Percentiles rank a stretch among this genome's conserved stretches.
These are phyloP conservation scores for Cosmopolites sordidus DNA, from an alignment of 2,888 invertebrate genomes.

Conservation along the genomic window DNA sequence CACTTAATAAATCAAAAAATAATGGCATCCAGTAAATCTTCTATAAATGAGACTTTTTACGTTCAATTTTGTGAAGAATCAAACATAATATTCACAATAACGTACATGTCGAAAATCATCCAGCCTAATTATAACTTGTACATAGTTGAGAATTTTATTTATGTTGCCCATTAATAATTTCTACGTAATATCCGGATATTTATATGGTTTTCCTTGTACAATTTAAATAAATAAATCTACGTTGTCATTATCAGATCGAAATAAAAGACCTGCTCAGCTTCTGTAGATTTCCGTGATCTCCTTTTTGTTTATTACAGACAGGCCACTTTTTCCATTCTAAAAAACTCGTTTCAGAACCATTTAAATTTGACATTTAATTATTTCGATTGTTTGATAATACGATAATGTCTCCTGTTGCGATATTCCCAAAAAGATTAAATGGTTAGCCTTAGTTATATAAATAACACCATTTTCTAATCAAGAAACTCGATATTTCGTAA, in stretches of 20 bases:
- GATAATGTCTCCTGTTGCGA: slow-evolving; percentile 8
- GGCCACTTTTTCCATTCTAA: slow-evolving; percentile 11
- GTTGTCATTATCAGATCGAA: slow-evolving; percentile 10
- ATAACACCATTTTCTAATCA: slow-evolving; percentile 7
- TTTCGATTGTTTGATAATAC: slow-evolving; percentile 17
- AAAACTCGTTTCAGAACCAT: slow-evolving; percentile 17
- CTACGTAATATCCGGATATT: not conserved
- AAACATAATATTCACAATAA: too few species aligned
- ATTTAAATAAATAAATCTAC: slow-evolving; percentile 15
- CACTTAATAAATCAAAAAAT: too few species aligned
- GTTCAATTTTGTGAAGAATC: too few species aligned
- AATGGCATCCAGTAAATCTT: too few species aligned
- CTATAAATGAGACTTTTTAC: too few species aligned
- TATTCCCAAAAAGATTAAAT: slow-evolving; percentile 11
- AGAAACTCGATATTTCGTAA: slow-evolving; percentile 3
- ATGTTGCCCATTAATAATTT: not conserved
- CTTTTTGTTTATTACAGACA: slow-evolving; percentile 13
- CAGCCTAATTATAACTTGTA: too few species aligned
- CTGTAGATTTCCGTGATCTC: slow-evolving; percentile 15
- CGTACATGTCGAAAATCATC: too few species aligned
- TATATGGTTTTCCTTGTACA: slow-evolving; percentile 6
- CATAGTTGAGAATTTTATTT: too few species aligned
- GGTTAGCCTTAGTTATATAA: slow-evolving; percentile 4
- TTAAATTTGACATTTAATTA: slow-evolving; percentile 20
- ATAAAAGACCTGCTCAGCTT: slow-evolving; percentile 14